Conservation (phyloP, 1,140 invertebrate genomes). For the Dendroctonus valens region DNA sequence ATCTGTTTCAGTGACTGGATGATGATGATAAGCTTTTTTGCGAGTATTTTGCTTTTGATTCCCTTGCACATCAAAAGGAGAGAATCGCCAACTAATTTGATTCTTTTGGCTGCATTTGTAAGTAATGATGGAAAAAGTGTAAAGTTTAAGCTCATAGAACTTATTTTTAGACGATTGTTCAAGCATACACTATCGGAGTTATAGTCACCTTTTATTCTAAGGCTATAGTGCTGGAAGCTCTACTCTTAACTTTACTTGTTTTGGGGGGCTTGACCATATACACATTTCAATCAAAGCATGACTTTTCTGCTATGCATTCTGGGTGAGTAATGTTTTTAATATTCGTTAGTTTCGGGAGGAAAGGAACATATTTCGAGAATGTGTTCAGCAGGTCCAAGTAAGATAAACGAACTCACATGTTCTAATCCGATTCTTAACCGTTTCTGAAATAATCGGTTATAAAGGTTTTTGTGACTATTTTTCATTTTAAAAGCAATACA, state of each 20-base stretch:
- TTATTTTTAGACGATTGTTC: constrained; percentile 65
- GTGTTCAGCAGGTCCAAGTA: no score
- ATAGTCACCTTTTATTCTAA: constrained; percentile 63
- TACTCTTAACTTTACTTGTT: constrained; percentile 70
- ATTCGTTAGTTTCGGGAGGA: not conserved
- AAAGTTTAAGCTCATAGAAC: constrained; percentile 1
- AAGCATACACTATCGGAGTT: constrained; percentile 72
- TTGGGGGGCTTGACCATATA: constrained; percentile 70
- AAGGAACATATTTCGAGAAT: no score
- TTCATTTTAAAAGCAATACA: no score
- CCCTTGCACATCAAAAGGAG: constrained; percentile 62
- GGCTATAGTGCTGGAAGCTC: constrained; percentile 70
- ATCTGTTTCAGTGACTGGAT: constrained; percentile 63
- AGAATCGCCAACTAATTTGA: constrained; percentile 67
- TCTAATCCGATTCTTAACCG: no score
- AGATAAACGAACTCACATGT: no score
- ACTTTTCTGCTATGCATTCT: constrained; percentile 74
- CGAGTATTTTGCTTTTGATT: constrained; percentile 61
- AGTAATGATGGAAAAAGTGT: constrained; percentile 50
- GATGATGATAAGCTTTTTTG: constrained; percentile 58
- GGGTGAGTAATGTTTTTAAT: constrained; percentile 57
- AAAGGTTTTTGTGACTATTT: no score
- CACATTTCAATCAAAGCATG: constrained; percentile 77
- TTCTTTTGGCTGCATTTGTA: constrained; percentile 67
- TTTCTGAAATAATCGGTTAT: no score